Base-by-base conservation (phyloP, 35 echinoderm and acorn worm genomes). In the Hemicentrotus pulcherrimus region DNA sequence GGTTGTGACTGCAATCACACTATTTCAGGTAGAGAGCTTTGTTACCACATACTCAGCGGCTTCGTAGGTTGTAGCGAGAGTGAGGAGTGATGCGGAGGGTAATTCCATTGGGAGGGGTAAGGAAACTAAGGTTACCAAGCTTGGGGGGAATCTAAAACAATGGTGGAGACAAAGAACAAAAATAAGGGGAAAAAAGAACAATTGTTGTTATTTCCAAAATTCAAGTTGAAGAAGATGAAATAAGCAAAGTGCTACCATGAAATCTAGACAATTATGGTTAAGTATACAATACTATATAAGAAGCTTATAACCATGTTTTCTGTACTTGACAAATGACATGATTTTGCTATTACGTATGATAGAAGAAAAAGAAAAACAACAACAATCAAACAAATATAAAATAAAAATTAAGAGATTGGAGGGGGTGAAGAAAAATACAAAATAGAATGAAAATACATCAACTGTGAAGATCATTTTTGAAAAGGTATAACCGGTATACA, bases 101-200 rank as follows among this genome's bases (percentile, higher is more conserved):
- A 32, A 97, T 95, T 18, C 96, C 96, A 31, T 95, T 97, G 88
- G 94, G 94, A 50, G 96, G 96, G 31, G 89, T 88, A 13, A 97
- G 88, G 10, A 97, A 88, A 86, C 94, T 94, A 32, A 86, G 94
- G 16, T 95, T 95, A 48, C 94, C 94, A 47, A 97, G 15, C 46
- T 95, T 95, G n/a, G 96, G 96, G 32, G 96, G 96, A 95, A 97
- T 97, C 96, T 97, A 88, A 45, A 32, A 93, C 11, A 93, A 19
- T n/a, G 30, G 32, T 1, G 31, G 31, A 89, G 65, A 41, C 32
- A 95, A 31, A 96, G 32, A 55, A 55, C 50, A 55, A 55, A 11
- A 55, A 55, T 14, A 55, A 12, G 50, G 50, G 15, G 50, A 11
- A 15, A 6, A 52, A 52, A 52, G 13, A 6, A 52, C 8, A 52